Base-by-base conservation (phyloP, 1,140 invertebrate species). In the Lineus longissimus region DNA sequence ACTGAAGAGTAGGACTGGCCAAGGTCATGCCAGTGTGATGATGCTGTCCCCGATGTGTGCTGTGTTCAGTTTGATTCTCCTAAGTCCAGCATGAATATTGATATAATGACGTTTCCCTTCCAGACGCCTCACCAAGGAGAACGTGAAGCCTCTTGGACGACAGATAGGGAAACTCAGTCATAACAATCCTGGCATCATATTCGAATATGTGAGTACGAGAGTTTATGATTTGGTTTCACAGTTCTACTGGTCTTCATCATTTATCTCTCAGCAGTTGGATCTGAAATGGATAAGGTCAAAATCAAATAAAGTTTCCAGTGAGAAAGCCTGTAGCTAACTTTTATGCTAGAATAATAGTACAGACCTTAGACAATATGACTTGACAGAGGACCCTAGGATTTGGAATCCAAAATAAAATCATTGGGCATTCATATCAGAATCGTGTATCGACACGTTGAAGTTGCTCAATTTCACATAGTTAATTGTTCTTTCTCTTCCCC, bases 111-210 rank as follows among this genome's bases (percentile, higher is more conserved):
- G 4, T 62, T 64, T 27, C n/a, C n/a, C 62, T 71, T 75, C 62
- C 62, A 85, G 83, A 68, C 86, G 96, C 55, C 90, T 99, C 1
- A 95, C 93, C 71, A 99, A 98, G 79, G 97, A 99, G 81, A 99
- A 95, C 73, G 93, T 98, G 1, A 99, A 98, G 81, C 94, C 91
- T 0, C 91, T 95, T 59, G 96, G 97, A 7, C 83, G 97, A 63
- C 89, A 93, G 36, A 91, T 99, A 61, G 97, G 95, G 17, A 99
- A 99, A 85, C 84, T 98, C 19, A 95, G 93, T 31, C 96, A 99
- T 77, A 94, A 91, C 59, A 92, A 94, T 55, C 97, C 97, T 0
- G 92, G 91, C 25, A 90, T 95, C 70, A 83, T 99, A 0, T 98
- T 99, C 76, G 94, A 98, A 83, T 98, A 98, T 83, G 92, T 95